Percentiles rank a stretch among this genome's conserved stretches.
Evolutionary conservation across 2,888 invertebrate genomes (phyloP).

Genomic region (Plagiodera versicolora): DNA sequence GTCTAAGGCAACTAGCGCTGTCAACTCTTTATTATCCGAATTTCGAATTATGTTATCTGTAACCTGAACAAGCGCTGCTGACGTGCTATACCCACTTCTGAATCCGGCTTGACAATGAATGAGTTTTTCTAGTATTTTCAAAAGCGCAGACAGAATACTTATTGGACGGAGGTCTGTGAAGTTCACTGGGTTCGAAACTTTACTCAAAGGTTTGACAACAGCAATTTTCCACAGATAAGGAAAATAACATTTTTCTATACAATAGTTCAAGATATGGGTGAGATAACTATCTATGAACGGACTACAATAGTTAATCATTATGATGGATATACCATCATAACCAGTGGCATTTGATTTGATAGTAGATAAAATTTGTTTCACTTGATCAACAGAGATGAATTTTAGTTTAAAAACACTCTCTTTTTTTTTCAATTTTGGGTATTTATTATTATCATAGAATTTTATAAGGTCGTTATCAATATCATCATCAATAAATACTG

Average conservation of each 20-base stretch:
- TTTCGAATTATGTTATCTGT: not conserved
- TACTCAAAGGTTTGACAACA: constrained; percentile 5
- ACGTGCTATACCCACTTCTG: not conserved
- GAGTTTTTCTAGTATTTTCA: not conserved
- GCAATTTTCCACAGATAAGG: constrained; percentile 7
- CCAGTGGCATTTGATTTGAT: constrained; percentile 4
- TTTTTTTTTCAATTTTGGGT: constrained; percentile 1
- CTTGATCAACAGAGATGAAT: constrained; percentile 1
- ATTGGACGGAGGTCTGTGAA: constrained; percentile 14
- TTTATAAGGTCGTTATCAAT: not conserved
- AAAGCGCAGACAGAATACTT: constrained; percentile 12
- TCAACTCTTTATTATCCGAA: not conserved
- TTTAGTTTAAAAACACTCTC: not conserved
- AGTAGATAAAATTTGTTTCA: constrained; percentile 1
- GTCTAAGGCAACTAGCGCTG: not conserved
- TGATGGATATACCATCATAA: not conserved
- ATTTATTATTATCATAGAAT: not conserved
- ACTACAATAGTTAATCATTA: constrained; percentile 8
- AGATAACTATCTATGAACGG: constrained; percentile 13
- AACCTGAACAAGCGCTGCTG: not conserved
- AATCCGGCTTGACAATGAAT: not conserved
- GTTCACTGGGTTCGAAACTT: constrained; percentile 8
- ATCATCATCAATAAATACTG: not conserved
- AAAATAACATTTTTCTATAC: constrained; percentile 10
- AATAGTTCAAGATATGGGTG: constrained; percentile 4